These are phyloP conservation scores for Meiosimyza decipiens DNA, from an alignment of 2,888 invertebrate species.

Conservation along the genomic window DNA sequence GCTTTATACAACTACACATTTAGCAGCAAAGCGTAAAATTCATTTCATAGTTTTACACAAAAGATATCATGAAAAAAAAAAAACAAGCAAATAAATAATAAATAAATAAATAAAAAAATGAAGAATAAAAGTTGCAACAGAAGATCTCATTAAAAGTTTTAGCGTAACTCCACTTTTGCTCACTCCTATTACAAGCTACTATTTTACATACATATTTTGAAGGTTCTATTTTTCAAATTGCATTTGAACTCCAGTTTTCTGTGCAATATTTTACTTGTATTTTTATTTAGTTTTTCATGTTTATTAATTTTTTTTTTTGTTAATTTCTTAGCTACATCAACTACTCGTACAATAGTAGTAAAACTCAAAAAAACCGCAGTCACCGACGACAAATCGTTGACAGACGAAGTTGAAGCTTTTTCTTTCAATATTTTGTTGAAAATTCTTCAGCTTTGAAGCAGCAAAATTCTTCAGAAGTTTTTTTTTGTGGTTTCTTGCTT, in stretches of 20 bases:
- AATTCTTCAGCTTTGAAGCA: too few relatives aligned
- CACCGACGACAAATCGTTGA: conserved; percentile 10
- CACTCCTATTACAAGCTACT: neutral
- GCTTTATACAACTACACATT: neutral
- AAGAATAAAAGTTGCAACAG: conserved; percentile 6
- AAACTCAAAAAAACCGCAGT: conserved; percentile 14
- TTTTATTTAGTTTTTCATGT: neutral
- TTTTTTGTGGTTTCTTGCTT: too few relatives aligned
- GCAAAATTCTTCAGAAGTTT: too few relatives aligned
- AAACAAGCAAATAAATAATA: conserved; percentile 11
- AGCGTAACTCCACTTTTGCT: conserved; percentile 22
- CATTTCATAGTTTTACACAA: conserved; percentile 17
- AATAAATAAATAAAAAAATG: neutral
- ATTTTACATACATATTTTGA: neutral
- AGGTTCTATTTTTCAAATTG: neutral
- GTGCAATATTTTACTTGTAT: neutral
- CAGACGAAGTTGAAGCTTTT: too few relatives aligned
- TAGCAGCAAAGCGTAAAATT: neutral
- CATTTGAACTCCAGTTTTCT: neutral
- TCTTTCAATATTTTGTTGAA: too few relatives aligned
- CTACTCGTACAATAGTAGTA: neutral
- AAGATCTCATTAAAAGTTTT: conserved; percentile 32
- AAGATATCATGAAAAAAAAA: conserved; percentile 8
- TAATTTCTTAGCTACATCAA: neutral
- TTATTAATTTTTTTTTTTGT: neutral